A percentile compares a stretch with the other conserved stretches of the same genome.
Conservation (phyloP, 1,140 invertebrate genomes). For the Achatina immaculata region DNA sequence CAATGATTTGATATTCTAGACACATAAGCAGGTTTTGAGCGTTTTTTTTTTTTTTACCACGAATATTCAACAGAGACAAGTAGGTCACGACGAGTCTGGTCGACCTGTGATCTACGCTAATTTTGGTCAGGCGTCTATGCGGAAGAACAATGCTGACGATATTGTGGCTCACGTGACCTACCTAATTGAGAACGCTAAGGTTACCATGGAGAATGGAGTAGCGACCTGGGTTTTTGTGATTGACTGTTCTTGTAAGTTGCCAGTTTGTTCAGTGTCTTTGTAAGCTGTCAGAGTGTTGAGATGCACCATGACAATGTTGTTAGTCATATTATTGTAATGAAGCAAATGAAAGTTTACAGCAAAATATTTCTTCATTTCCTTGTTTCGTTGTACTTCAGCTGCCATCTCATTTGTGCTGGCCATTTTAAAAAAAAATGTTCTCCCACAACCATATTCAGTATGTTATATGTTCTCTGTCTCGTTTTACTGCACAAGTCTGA, state of each 20-base stretch:
- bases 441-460: no score
- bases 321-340: background rate
- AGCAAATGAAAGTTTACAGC: background rate
- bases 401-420: no score
- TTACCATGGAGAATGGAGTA: conserved; percentile 59
- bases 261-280: no score
- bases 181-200: conserved; percentile 66
- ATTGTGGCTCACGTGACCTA: conserved; percentile 61
- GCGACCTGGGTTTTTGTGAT: conserved; percentile 67
- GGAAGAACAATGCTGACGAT: conserved; percentile 59
- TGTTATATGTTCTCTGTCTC: no score
- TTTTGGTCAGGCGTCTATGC: conserved; percentile 59
- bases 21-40: no score
- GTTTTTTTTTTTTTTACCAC: no score
- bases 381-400: no score
- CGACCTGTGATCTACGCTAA: conserved; percentile 66
- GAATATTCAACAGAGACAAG: conserved; percentile 60
- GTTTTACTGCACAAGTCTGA: no score
- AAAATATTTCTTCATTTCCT: no score
- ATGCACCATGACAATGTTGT: background rate
- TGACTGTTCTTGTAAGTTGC: conserved; percentile 61
- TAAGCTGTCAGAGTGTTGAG: background rate
- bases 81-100: conserved; percentile 65
- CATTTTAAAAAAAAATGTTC: no score
- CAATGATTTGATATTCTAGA: no score